Conservation (phyloP, 1,140 invertebrate genomes). For the Paracyclopina nana region DNA sequence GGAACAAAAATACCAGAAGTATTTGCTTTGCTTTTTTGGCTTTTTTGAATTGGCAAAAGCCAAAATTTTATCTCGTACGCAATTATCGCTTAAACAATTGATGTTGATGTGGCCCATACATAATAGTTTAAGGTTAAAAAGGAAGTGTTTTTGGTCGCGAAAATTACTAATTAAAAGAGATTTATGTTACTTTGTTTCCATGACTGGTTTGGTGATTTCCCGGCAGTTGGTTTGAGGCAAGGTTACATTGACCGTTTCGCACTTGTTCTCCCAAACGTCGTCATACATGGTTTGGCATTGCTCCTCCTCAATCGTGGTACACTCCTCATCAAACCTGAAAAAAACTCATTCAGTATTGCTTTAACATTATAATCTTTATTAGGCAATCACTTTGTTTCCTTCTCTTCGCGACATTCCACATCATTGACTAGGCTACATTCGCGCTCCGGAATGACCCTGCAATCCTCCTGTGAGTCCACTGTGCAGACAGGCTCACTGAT, state of each 20-base stretch:
- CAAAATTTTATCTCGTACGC: too few relatives aligned
- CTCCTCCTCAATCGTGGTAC: slow-evolving; percentile 9
- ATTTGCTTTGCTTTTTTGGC: too few relatives aligned
- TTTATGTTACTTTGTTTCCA: slow-evolving; percentile 10
- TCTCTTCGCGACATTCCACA: neutral
- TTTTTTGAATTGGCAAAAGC: too few relatives aligned
- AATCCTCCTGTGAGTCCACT: neutral
- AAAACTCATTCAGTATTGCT: neutral
- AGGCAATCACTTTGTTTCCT: neutral
- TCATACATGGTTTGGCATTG: slow-evolving; percentile 10
- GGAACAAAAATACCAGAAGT: too few relatives aligned
- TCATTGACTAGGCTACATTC: neutral
- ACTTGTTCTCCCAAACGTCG: slow-evolving; percentile 13
- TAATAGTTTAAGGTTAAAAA: too few relatives aligned
- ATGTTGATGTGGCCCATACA: too few relatives aligned
- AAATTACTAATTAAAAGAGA: neutral
- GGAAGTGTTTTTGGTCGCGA: neutral
- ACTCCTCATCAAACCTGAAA: slow-evolving; percentile 9
- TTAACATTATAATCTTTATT: too few relatives aligned
- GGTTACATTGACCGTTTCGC: slow-evolving; percentile 14
- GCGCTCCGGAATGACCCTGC: neutral
- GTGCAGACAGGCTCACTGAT: neutral
- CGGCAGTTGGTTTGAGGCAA: slow-evolving; percentile 11
- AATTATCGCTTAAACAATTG: too few relatives aligned
- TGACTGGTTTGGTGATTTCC: neutral